Conservation (phyloP, 2,113 vertebrate genomes). For the Prunella himalayana region DNA sequence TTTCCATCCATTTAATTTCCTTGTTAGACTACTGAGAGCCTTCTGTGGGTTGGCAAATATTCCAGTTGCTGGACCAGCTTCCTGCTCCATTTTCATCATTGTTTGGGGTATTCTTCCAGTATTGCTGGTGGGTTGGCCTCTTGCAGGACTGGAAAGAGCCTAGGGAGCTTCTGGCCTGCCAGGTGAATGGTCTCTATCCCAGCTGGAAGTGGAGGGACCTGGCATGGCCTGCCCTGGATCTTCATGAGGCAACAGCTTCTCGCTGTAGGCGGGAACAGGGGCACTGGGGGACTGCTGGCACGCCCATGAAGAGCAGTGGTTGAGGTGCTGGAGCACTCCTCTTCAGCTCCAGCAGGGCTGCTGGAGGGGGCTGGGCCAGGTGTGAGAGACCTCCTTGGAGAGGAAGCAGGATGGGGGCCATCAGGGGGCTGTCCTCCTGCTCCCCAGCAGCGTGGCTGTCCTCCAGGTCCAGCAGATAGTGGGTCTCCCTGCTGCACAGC, state of each 20-base stretch:
- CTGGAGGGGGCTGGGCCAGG: too few species aligned
- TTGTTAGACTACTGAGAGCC: not conserved
- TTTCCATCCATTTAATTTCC: not conserved
- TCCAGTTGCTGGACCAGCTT: not conserved
- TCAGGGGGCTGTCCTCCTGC: accelerated
- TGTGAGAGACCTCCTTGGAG: not conserved
- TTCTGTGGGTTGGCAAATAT: not conserved
- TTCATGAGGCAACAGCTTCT: not conserved
- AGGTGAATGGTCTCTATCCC: accelerated
- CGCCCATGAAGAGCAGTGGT: not conserved
- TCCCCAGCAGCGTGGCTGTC: accelerated
- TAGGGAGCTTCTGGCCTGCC: not conserved
- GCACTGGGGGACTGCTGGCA: not conserved
- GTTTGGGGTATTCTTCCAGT: not conserved
- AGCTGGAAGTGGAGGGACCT: accelerated
- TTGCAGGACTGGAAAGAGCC: not conserved
- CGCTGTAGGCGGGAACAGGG: accelerated
- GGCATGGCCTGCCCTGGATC: not conserved
- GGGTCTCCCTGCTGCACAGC: accelerated
- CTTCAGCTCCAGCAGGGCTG: not conserved
- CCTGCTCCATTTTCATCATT: not conserved
- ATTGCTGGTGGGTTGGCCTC: not conserved
- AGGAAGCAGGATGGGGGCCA: not conserved
- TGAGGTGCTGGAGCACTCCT: not conserved
- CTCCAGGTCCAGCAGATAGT: accelerated